Conservation (phyloP, 2,113 vertebrate genomes). For the Rhea pennata region DNA sequence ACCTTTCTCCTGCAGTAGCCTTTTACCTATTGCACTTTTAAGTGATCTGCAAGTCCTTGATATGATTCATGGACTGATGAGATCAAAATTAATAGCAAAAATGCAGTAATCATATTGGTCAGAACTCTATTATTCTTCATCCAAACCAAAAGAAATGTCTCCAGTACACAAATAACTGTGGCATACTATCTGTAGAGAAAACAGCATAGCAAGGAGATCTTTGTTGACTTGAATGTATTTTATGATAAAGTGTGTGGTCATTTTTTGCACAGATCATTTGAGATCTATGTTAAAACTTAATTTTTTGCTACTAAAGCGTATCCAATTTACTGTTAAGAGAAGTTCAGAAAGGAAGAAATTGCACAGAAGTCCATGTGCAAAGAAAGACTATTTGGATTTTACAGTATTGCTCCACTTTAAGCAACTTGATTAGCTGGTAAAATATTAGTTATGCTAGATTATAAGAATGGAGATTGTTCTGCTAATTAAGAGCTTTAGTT, state of each 20-base stretch:
- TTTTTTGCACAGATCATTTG: slow-evolving; percentile 15
- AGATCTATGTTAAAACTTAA: neutral
- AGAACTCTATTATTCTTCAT: neutral
- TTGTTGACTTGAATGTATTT: neutral
- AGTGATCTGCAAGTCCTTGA: neutral
- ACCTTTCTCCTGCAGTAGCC: neutral
- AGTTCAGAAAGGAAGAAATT: neutral
- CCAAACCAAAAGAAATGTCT: neutral
- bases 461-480: slow-evolving; percentile 30
- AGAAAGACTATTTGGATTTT: slow-evolving; percentile 23
- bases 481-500: slow-evolving; percentile 55
- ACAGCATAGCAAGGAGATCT: neutral
- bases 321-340: slow-evolving; percentile 25
- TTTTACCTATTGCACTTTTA: neutral
- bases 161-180: neutral
- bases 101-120: neutral
- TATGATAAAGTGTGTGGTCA: neutral
- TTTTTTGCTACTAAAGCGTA: neutral
- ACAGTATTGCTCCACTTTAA: slow-evolving; percentile 26
- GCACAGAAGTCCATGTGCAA: neutral
- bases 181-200: neutral
- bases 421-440: slow-evolving; percentile 57
- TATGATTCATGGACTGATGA: neutral
- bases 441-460: slow-evolving; percentile 60
- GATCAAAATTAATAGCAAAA: neutral